Evolutionary conservation across 1,140 invertebrate species (phyloP).

Genomic region (Colletes gigas): DNA sequence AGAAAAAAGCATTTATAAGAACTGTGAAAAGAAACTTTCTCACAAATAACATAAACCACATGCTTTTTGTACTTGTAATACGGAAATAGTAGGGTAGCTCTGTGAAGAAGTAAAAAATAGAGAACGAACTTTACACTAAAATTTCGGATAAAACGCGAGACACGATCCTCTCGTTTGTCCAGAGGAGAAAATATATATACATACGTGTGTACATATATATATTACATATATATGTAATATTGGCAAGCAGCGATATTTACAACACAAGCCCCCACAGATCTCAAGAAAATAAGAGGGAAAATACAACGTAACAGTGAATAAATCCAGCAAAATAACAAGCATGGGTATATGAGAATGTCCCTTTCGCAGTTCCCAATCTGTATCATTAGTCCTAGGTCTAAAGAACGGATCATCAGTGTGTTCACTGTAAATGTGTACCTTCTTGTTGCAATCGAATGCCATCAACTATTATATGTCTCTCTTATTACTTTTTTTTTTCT

Average conservation of each 20-base stretch:
- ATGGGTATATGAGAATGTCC: constrained; percentile 85
- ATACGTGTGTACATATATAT: constrained; percentile 38
- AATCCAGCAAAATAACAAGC: constrained; percentile 78
- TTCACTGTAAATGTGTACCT: constrained; percentile 60
- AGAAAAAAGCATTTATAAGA: constrained; percentile 86
- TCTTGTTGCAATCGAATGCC: constrained; percentile 54
- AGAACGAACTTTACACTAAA: constrained; percentile 56
- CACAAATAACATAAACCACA: constrained; percentile 86
- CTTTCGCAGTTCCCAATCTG: constrained; percentile 85
- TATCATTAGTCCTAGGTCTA: constrained; percentile 71
- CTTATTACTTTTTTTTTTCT: background rate
- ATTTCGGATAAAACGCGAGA: constrained; percentile 45
- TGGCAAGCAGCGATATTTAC: constrained; percentile 85
- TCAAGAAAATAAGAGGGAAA: constrained; percentile 65
- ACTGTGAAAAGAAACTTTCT: constrained; percentile 89
- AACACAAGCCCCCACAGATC: constrained; percentile 80
- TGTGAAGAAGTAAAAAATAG: constrained; percentile 62
- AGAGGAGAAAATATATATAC: constrained; percentile 45
- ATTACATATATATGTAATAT: constrained; percentile 44
- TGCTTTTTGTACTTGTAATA: constrained; percentile 83
- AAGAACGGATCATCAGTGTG: constrained; percentile 26
- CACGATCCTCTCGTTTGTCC: constrained; percentile 35
- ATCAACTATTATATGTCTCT: constrained; percentile 42
- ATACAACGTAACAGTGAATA: constrained; percentile 74
- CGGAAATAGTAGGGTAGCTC: constrained; percentile 62